These are phyloP conservation scores for Tinea trinotella DNA, from an alignment of 2,888 invertebrate species.

Conservation along the genomic window DNA sequence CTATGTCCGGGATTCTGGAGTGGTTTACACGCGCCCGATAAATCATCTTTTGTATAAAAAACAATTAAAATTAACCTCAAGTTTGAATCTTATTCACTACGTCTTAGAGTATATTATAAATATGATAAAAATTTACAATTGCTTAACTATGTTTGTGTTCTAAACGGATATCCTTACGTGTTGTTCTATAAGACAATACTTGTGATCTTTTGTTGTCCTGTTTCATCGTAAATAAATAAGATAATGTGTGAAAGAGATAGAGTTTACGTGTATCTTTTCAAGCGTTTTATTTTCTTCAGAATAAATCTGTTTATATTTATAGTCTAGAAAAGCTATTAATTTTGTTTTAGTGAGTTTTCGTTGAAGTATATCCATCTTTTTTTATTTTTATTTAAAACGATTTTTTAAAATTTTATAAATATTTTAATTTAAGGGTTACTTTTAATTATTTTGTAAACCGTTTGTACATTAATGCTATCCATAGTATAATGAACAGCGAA, in stretches of 20 bases:
- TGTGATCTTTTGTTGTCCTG: neutral
- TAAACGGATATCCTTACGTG: slow-evolving; percentile 6
- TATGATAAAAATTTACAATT: neutral
- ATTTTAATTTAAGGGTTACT: too few species aligned
- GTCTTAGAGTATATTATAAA: neutral
- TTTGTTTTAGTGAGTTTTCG: neutral
- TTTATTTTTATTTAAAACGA: too few species aligned
- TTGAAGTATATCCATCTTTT: too few species aligned
- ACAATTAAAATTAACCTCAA: neutral
- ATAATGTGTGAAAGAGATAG: slow-evolving; percentile 1
- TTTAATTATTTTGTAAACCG: too few species aligned
- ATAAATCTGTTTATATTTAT: slow-evolving; percentile 12
- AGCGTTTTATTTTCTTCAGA: neutral
- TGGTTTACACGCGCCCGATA: slow-evolving; percentile 2
- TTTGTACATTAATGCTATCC: too few species aligned
- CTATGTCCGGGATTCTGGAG: slow-evolving; percentile 8
- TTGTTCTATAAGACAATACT: slow-evolving; percentile 7
- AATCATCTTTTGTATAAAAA: slow-evolving; percentile 9
- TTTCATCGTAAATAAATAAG: neutral
- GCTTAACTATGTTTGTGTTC: neutral
- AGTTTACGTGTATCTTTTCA: neutral
- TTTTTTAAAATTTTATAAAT: too few species aligned
- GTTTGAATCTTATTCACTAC: neutral
- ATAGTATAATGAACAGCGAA: too few species aligned
- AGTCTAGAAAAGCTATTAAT: slow-evolving; percentile 6